Conservation (phyloP, 1,140 invertebrate genomes). For the Drosophila baimaii region DNA sequence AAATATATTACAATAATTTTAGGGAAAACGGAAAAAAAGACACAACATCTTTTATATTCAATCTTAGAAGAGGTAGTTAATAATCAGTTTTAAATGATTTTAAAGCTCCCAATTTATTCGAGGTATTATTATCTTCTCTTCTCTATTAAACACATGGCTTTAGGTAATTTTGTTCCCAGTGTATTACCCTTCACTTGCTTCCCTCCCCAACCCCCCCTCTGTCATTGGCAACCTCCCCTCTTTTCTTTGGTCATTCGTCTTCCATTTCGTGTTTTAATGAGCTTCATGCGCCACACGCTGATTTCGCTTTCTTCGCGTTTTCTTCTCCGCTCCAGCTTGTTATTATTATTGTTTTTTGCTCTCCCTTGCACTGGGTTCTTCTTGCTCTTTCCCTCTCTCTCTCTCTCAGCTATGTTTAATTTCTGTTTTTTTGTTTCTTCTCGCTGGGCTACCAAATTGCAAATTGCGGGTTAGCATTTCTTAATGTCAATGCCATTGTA, state of each 20-base stretch:
- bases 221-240: background rate
- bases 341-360: slow-evolving; percentile 57
- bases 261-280: slow-evolving; percentile 64
- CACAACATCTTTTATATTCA: too few relatives aligned
- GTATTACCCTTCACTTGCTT: slow-evolving; percentile 12
- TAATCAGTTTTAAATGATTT: background rate
- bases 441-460: slow-evolving; percentile 47
- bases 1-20: background rate
- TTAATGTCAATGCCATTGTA: slow-evolving; percentile 62
- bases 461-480: slow-evolving; percentile 66
- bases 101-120: background rate
- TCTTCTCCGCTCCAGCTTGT: slow-evolving; percentile 34
- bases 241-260: slow-evolving; percentile 50
- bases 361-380: slow-evolving; percentile 1
- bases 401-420: slow-evolving; percentile 13
- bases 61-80: too few relatives aligned
- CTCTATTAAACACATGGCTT: too few relatives aligned
- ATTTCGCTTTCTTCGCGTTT: slow-evolving; percentile 56
- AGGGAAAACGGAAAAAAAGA: too few relatives aligned
- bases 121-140: too few relatives aligned
- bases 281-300: slow-evolving; percentile 66
- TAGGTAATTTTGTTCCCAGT: background rate
- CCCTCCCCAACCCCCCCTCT: background rate
- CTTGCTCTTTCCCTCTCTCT: background rate
- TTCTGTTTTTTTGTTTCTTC: slow-evolving; percentile 5